phyloP scores from a whole-genome alignment of 2,888 invertebrate genomes.

The Cheilosia variabilis region DNA sequence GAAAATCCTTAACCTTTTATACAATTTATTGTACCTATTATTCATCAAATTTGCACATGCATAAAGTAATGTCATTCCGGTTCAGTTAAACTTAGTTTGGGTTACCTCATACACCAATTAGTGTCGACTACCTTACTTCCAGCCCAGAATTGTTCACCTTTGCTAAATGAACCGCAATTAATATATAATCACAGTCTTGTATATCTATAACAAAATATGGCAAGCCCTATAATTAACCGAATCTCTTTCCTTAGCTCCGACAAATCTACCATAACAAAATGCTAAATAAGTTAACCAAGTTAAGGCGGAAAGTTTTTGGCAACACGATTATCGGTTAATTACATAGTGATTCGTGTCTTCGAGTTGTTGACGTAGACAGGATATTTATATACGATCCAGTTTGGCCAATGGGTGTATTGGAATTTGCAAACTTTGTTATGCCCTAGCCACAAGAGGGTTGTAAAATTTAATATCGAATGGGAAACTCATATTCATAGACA shows the following conservation, averaged over 20 bases:
- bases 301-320: conserved; percentile 9
- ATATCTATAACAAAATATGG: not conserved
- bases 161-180: not conserved
- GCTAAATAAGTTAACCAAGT: not conserved
- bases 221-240: not conserved
- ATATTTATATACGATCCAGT: not conserved
- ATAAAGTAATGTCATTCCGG: too few relatives aligned
- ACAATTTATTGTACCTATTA: too few relatives aligned
- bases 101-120: not conserved
- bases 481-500: too few relatives aligned
- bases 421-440: too few relatives aligned
- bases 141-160: not conserved
- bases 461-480: too few relatives aligned
- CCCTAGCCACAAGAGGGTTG: too few relatives aligned
- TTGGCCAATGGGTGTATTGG: too few relatives aligned
- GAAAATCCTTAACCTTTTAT: too few relatives aligned
- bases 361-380: not conserved
- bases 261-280: not conserved
- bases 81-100: too few relatives aligned
- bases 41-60: too few relatives aligned
- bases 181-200: not conserved
- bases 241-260: not conserved
- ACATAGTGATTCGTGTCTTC: not conserved
- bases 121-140: not conserved
- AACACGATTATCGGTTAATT: conserved; percentile 23